phyloP scores from a whole-genome alignment of 1,140 invertebrate genomes.

The Ostrea edulis region DNA sequence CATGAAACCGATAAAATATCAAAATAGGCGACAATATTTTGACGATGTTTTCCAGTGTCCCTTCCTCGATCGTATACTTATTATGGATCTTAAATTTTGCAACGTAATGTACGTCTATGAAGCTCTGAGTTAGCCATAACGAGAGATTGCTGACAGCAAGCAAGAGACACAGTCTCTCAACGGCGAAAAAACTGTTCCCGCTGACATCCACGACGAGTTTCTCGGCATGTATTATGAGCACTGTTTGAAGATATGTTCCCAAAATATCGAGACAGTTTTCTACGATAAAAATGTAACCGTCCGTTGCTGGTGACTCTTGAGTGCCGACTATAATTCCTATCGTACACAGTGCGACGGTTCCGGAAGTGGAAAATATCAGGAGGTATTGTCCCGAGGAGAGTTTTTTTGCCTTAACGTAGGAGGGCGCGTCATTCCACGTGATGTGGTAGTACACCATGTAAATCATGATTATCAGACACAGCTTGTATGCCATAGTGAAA shows the following conservation, averaged over 20 bases:
- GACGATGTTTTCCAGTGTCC: background rate
- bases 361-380: constrained; percentile 19
- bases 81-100: background rate
- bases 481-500: background rate
- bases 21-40: constrained; percentile 32
- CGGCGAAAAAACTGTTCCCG: background rate
- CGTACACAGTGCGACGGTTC: constrained; percentile 26
- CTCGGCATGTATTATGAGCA: constrained; percentile 30
- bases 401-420: constrained; percentile 10
- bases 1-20: constrained; percentile 45
- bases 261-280: constrained; percentile 28
- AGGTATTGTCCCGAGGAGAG: constrained; percentile 22
- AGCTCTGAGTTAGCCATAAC: constrained; percentile 24
- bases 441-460: background rate
- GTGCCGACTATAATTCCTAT: constrained; percentile 31
- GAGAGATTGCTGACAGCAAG: constrained; percentile 20
- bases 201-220: background rate
- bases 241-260: constrained; percentile 29
- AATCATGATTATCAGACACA: background rate
- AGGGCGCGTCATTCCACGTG: background rate
- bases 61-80: background rate
- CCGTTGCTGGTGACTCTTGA: background rate
- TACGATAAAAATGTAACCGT: background rate
- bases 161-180: constrained; percentile 1
- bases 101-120: constrained; percentile 26